Conservation (phyloP, 1,140 invertebrate species). For the Euborellia annulipes region DNA sequence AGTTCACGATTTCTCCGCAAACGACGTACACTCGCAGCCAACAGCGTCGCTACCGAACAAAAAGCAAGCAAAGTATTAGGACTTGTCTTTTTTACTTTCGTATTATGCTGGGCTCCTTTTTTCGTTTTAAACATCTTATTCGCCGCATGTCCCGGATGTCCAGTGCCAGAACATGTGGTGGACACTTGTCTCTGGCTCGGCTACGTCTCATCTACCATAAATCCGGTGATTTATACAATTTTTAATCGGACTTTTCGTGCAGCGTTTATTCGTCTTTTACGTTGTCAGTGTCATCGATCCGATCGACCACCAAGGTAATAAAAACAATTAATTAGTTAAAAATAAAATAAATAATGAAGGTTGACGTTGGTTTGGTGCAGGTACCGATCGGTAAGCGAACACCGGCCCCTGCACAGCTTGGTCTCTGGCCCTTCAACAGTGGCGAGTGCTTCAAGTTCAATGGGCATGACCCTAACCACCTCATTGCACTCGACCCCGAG, state of each 20-base stretch:
- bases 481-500: no score
- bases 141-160: constrained; percentile 49
- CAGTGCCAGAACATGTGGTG: constrained; percentile 50
- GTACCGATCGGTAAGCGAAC: constrained; percentile 43
- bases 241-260: constrained; percentile 77
- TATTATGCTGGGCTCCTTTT: constrained; percentile 80
- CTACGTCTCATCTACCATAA: constrained; percentile 74
- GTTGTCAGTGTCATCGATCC: constrained; percentile 53
- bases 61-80: constrained; percentile 68
- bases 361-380: constrained; percentile 17
- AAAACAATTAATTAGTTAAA: neutral
- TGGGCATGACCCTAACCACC: no score
- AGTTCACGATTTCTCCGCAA: constrained; percentile 22
- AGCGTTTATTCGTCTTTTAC: constrained; percentile 60
- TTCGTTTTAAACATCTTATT: constrained; percentile 73
- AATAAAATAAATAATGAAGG: neutral
- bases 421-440: no score
- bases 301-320: constrained; percentile 34
- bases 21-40: constrained; percentile 47
- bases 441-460: no score
- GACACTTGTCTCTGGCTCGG: constrained; percentile 72
- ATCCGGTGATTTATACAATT: constrained; percentile 74
- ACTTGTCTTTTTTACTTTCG: constrained; percentile 78
- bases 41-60: constrained; percentile 65
- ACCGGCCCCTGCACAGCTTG: constrained; percentile 17